phyloP scores from a whole-genome alignment of 92 coral and sea anemone genomes.

The Palythoa caribaeorum region DNA sequence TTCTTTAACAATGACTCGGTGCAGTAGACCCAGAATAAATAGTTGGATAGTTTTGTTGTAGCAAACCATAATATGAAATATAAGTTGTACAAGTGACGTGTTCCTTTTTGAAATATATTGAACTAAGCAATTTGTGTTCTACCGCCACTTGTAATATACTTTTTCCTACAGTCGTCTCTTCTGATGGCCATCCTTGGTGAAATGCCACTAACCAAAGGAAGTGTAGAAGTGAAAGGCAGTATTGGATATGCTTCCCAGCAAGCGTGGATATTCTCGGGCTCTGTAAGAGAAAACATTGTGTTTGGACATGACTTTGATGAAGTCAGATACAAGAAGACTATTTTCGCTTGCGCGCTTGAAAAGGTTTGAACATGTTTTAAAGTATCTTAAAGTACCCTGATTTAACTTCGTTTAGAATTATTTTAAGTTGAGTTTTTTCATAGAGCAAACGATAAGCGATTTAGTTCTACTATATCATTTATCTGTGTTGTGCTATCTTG shows the following conservation, averaged over 20 bases:
- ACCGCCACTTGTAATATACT: background rate
- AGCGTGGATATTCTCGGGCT: slow-evolving; percentile 96
- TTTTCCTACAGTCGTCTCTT: slow-evolving; percentile 77
- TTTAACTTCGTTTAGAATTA: too few relatives aligned
- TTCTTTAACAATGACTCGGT: too few relatives aligned
- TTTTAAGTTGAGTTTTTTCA: too few relatives aligned
- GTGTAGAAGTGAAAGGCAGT: slow-evolving; percentile 70
- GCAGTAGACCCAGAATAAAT: too few relatives aligned
- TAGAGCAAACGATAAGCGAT: too few relatives aligned
- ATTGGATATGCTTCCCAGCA: slow-evolving; percentile 94
- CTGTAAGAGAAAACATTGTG: slow-evolving; percentile 87
- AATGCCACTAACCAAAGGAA: slow-evolving; percentile 78
- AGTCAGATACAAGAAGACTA: slow-evolving; percentile 74
- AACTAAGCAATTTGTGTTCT: background rate
- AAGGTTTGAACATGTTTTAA: slow-evolving; percentile 61
- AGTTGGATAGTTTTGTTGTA: too few relatives aligned
- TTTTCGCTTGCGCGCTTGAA: slow-evolving; percentile 86
- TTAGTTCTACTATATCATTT: too few relatives aligned
- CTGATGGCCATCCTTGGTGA: slow-evolving; percentile 91
- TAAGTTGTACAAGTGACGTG: background rate
- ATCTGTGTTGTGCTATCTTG: too few relatives aligned
- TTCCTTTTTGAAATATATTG: background rate
- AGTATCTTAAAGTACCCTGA: too few relatives aligned
- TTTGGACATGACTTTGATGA: slow-evolving; percentile 84
- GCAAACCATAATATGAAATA: too few relatives aligned